Conservation (phyloP, 1,140 invertebrate genomes). For the Achroia grisella region DNA sequence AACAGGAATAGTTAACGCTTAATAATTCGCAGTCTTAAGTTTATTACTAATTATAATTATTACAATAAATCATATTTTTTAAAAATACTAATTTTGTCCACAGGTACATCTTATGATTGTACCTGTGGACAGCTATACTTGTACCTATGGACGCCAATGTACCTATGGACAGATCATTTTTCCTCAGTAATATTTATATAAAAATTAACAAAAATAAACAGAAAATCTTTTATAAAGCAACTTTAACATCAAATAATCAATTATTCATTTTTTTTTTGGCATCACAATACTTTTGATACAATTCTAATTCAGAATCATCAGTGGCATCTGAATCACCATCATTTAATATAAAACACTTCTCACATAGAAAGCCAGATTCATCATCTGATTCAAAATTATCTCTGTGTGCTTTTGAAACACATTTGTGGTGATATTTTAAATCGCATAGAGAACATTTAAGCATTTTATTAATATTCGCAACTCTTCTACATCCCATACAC, state of each 20-base stretch:
- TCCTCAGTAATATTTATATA: constrained; percentile 1
- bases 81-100: background rate
- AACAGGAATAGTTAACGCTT: constrained; percentile 1
- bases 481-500: constrained; percentile 2
- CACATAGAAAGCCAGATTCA: constrained; percentile 1
- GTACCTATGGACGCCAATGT: constrained; percentile 6
- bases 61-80: background rate
- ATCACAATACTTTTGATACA: background rate
- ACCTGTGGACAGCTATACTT: no score
- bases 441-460: background rate
- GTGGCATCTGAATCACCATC: background rate
- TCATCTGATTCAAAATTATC: background rate
- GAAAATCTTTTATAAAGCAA: constrained; percentile 1
- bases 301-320: constrained; percentile 1
- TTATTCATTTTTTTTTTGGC: constrained; percentile 2
- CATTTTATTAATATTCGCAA: constrained; percentile 2
- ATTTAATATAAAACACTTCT: constrained; percentile 1
- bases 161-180: constrained; percentile 1
- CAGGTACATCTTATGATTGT: constrained; percentile 6
- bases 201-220: constrained; percentile 2
- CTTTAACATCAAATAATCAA: background rate
- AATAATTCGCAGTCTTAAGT: background rate
- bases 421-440: constrained; percentile 3
- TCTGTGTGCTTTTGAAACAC: background rate
- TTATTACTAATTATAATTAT: background rate